Evolutionary conservation across 2,888 invertebrate genomes (phyloP).

Genomic region (Cerceris ruficornis): DNA sequence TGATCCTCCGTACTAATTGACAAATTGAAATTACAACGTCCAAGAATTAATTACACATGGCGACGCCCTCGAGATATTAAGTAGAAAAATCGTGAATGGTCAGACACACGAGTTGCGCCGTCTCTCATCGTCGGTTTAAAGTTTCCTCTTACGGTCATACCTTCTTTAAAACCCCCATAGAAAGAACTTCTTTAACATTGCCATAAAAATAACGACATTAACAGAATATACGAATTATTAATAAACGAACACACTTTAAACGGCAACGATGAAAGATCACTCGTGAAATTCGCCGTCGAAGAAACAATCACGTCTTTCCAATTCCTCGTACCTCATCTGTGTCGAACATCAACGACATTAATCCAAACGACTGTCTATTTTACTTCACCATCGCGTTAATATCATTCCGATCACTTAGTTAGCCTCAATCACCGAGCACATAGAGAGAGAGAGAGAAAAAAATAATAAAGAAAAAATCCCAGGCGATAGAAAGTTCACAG

Average conservation of each 20-base stretch:
- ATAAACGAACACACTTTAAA: not conserved
- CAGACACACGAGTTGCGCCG: no score
- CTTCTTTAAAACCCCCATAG: no score
- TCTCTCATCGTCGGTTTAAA: no score
- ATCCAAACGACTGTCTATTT: not conserved
- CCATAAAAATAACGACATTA: no score
- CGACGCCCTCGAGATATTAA: no score
- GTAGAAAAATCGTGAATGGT: no score
- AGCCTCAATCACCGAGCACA: slow-evolving; percentile 28
- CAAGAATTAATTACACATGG: no score
- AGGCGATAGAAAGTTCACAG: slow-evolving; percentile 25
- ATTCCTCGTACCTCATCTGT: slow-evolving; percentile 46
- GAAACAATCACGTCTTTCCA: slow-evolving; percentile 68
- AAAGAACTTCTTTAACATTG: no score
- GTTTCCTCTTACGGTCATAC: no score
- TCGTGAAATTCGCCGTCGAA: slow-evolving; percentile 54
- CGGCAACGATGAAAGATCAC: slow-evolving; percentile 19
- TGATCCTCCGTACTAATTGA: not conserved
- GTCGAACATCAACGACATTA: not conserved
- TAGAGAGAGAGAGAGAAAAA: not conserved
- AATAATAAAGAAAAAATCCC: slow-evolving; percentile 3
- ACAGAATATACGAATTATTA: not conserved
- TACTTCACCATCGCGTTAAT: not conserved
- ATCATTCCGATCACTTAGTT: slow-evolving; percentile 17
- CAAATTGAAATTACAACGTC: not conserved